These are phyloP conservation scores for Galerucella nymphaeae DNA, from an alignment of 2,888 invertebrate species.

Conservation along the genomic window DNA sequence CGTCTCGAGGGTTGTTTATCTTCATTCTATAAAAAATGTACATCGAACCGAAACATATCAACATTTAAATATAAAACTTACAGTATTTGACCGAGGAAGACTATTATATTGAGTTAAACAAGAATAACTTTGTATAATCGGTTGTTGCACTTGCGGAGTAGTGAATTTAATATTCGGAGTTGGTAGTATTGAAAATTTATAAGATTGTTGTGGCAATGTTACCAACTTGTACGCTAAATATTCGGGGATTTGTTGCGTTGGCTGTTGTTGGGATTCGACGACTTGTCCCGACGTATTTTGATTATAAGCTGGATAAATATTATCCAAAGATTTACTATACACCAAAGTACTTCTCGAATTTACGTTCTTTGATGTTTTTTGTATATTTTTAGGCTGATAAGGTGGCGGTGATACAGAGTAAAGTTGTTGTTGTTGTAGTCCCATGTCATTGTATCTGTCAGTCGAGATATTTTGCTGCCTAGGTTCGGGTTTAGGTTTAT, in stretches of 20 bases:
- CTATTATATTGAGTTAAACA: slow-evolving; percentile 52
- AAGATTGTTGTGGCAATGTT: slow-evolving; percentile 49
- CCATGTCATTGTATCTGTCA: slow-evolving; percentile 35
- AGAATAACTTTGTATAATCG: slow-evolving; percentile 51
- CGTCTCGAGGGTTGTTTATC: slow-evolving; percentile 51
- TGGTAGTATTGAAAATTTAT: slow-evolving; percentile 57
- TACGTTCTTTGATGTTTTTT: slow-evolving; percentile 49
- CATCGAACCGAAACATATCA: background rate
- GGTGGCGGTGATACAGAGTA: slow-evolving; percentile 56
- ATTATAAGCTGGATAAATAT: slow-evolving; percentile 44
- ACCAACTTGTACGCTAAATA: slow-evolving; percentile 50
- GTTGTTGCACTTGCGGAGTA: slow-evolving; percentile 53
- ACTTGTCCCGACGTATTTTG: slow-evolving; percentile 37
- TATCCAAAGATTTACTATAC: slow-evolving; percentile 47
- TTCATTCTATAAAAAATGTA: slow-evolving; percentile 45
- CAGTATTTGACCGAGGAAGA: slow-evolving; percentile 46
- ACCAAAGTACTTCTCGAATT: slow-evolving; percentile 33
- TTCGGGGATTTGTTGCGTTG: slow-evolving; percentile 47
- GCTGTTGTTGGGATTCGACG: slow-evolving; percentile 37
- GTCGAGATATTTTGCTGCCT: slow-evolving; percentile 17
- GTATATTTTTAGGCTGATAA: slow-evolving; percentile 52
- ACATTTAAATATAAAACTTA: slow-evolving; percentile 47
- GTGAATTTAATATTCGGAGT: slow-evolving; percentile 60
- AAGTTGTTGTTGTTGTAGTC: slow-evolving; percentile 57
- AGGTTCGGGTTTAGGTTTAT: slow-evolving; percentile 24